Conservation (phyloP, 2,113 vertebrate species). For the Tretioscincus oriximinensis region DNA sequence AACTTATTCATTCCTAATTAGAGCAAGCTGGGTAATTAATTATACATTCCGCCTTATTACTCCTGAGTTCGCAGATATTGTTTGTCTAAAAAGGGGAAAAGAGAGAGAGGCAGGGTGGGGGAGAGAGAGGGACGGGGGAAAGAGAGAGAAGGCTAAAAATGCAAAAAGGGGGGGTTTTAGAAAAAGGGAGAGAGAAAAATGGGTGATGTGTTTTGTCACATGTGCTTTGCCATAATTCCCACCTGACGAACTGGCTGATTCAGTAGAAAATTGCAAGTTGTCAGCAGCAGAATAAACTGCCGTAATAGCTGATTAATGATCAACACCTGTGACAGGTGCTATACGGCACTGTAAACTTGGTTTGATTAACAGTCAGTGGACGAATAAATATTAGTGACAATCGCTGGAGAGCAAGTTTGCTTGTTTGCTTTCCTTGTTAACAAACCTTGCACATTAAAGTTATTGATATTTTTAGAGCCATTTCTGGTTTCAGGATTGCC, state of each 20-base stretch:
- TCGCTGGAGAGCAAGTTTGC: constrained; percentile 73
- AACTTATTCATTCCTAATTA: constrained; percentile 99
- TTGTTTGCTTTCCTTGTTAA: constrained; percentile 76
- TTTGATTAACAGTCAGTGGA: constrained; percentile 86
- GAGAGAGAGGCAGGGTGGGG: constrained; percentile 67
- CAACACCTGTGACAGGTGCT: constrained; percentile 98
- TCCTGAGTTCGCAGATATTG: constrained; percentile 95
- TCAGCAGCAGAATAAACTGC: constrained; percentile 98
- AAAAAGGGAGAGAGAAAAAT: constrained; percentile 63
- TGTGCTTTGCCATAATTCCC: constrained; percentile 96
- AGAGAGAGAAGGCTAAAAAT: constrained; percentile 73
- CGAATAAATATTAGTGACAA: constrained; percentile 85
- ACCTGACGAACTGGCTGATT: constrained; percentile 99
- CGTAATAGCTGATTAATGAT: constrained; percentile 98
- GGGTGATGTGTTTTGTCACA: constrained; percentile 99
- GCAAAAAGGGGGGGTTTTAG: constrained; percentile 54
- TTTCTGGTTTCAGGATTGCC: constrained; percentile 20
- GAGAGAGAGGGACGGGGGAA: constrained; percentile 63
- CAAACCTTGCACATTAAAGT: constrained; percentile 73
- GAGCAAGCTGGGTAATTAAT: constrained; percentile 99
- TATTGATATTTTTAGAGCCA: constrained; percentile 79
- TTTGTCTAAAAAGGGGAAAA: constrained; percentile 88
- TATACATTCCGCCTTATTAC: constrained; percentile 99
- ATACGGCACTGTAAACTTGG: constrained; percentile 80
- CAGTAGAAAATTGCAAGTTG: constrained; percentile 99